Evolutionary conservation across 1,140 invertebrate genomes (phyloP).

Genomic region (Psix sp.): DNA sequence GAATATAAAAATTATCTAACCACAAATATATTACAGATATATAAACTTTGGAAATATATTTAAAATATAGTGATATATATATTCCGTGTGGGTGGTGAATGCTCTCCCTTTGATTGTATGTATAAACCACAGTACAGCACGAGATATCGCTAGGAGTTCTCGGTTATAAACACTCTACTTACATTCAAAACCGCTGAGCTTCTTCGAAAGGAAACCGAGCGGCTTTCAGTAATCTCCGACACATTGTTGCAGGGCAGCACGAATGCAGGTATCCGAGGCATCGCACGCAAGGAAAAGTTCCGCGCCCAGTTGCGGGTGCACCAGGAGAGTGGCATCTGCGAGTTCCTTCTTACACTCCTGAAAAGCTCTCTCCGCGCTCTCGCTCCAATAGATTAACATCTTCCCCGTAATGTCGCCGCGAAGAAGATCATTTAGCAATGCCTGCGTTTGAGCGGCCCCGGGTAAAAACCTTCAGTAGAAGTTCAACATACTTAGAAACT

Average conservation of each 20-base stretch:
- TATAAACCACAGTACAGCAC: slow-evolving; percentile 58
- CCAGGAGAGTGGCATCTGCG: slow-evolving; percentile 52
- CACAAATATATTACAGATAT: too few species aligned
- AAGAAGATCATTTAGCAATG: not conserved
- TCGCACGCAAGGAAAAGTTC: slow-evolving; percentile 51
- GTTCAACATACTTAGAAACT: slow-evolving; percentile 11
- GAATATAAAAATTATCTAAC: too few species aligned
- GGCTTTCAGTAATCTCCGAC: slow-evolving; percentile 7
- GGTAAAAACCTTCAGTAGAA: slow-evolving; percentile 7
- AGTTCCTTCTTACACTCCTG: slow-evolving; percentile 67
- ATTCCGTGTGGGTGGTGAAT: slow-evolving; percentile 69
- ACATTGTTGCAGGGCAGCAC: slow-evolving; percentile 9
- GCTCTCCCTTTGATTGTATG: slow-evolving; percentile 69
- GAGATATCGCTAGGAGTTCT: slow-evolving; percentile 61
- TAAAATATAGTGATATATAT: too few species aligned
- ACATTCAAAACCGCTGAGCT: slow-evolving; percentile 62
- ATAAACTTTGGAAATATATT: too few species aligned
- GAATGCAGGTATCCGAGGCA: slow-evolving; percentile 61
- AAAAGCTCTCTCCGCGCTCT: slow-evolving; percentile 62
- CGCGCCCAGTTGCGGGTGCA: slow-evolving; percentile 5
- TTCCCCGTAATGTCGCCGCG: not conserved
- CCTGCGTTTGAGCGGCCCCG: not conserved
- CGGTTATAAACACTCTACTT: slow-evolving; percentile 64
- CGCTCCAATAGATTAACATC: not conserved
- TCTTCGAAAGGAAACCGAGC: slow-evolving; percentile 10